Evolutionary conservation across 2,888 invertebrate genomes (phyloP).

Genomic region (Helicoverpa assulta): DNA sequence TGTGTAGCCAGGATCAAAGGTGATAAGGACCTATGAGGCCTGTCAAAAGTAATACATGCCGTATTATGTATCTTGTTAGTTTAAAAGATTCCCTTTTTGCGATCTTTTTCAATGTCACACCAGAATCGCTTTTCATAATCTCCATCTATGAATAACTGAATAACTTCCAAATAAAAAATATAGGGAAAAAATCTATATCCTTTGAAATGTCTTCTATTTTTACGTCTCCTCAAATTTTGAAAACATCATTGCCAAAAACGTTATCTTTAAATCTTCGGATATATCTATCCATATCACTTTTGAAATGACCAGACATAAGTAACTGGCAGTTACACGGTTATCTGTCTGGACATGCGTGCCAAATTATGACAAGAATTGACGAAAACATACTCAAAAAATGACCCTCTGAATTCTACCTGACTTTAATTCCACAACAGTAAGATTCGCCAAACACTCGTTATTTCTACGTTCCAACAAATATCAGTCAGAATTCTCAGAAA

Average conservation of each 20-base stretch:
- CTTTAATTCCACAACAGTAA: slow-evolving; percentile 5
- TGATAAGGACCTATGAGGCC: no score
- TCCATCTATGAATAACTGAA: no score
- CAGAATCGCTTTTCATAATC: no score
- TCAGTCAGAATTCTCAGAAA: slow-evolving; percentile 44
- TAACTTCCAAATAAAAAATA: no score
- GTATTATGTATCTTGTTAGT: no score
- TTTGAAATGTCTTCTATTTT: no score
- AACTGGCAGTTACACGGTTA: slow-evolving; percentile 35
- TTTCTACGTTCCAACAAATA: slow-evolving; percentile 20
- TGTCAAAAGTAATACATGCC: no score
- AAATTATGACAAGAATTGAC: slow-evolving; percentile 33
- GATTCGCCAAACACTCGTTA: slow-evolving; percentile 14
- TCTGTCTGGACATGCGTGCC: slow-evolving; percentile 36
- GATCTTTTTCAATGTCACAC: no score
- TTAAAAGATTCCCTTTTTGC: no score
- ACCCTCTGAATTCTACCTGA: slow-evolving; percentile 24
- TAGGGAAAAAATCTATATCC: no score
- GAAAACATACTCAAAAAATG: slow-evolving; percentile 16
- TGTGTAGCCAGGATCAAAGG: neutral
- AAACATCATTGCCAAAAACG: slow-evolving; percentile 22
- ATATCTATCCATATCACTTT: slow-evolving; percentile 36
- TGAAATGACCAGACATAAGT: slow-evolving; percentile 17
- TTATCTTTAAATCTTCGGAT: slow-evolving; percentile 23
- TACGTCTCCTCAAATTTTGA: slow-evolving; percentile 8